A percentile compares a stretch with the other conserved stretches of the same genome.
Evolutionary conservation across 2,888 invertebrate genomes (phyloP).

Genomic region (Agrotis exclamationis): DNA sequence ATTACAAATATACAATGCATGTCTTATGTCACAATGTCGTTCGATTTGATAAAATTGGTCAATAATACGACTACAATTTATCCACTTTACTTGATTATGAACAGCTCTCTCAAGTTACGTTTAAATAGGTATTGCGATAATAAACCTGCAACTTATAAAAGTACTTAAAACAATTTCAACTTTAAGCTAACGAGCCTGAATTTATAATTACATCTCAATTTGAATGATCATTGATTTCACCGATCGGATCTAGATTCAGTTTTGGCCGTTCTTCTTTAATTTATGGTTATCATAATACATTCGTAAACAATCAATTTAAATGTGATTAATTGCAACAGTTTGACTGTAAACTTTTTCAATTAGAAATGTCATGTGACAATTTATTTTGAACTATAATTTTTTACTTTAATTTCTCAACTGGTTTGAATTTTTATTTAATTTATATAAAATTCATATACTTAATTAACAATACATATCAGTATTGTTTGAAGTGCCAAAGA

Average conservation of each 20-base stretch:
- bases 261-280: constrained; percentile 10
- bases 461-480: constrained; percentile 48
- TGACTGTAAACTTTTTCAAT: background rate
- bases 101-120: background rate
- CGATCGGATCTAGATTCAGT: background rate
- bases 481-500: constrained; percentile 60
- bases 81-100: background rate
- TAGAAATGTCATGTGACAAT: constrained; percentile 5
- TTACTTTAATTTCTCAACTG: background rate
- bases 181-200: background rate
- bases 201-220: background rate
- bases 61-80: constrained; percentile 11
- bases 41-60: constrained; percentile 18
- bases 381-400: constrained; percentile 4
- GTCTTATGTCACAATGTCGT: constrained; percentile 17
- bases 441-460: background rate
- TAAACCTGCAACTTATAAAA: background rate
- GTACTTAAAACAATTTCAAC: background rate
- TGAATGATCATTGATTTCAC: background rate
- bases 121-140: too few relatives aligned
- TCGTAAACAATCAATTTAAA: background rate
- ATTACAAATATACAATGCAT: constrained; percentile 1
- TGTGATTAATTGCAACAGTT: background rate
- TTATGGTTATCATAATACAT: background rate
- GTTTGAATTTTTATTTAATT: background rate